Percentiles rank a stretch among this genome's conserved stretches.
These are phyloP conservation scores for Heterotilapia buettikoferi DNA, from an alignment of 2,113 vertebrate genomes.

Conservation along the genomic window DNA sequence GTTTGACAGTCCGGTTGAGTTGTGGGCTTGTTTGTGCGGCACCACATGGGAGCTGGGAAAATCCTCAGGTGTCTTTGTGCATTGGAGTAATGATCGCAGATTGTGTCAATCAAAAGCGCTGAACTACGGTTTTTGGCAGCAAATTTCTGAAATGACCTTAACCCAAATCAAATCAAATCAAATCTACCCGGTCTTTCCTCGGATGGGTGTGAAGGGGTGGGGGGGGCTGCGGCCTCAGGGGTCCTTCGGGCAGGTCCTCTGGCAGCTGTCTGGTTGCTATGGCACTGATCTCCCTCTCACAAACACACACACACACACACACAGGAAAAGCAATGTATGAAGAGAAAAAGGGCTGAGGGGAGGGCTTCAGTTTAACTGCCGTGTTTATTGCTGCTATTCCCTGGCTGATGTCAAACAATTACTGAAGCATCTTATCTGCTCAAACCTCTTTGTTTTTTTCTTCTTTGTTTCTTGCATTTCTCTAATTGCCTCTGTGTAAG, in stretches of 20 bases:
- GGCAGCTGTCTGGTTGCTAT: slow-evolving; percentile 34
- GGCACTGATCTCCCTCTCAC: background rate
- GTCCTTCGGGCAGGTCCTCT: background rate
- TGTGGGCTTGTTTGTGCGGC: slow-evolving; percentile 10
- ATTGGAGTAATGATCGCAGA: background rate
- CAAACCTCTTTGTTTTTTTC: slow-evolving; percentile 6
- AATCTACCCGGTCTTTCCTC: background rate
- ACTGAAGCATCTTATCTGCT: slow-evolving; percentile 10
- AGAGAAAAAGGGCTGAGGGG: background rate
- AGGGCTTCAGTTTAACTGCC: background rate
- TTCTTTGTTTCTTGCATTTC: background rate
- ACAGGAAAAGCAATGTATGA: slow-evolving; percentile 6
- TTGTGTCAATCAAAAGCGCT: background rate
- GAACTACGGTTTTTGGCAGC: background rate
- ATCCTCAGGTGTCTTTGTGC: slow-evolving; percentile 2
- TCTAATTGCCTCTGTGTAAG: slow-evolving; percentile 5
- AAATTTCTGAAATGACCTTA: background rate
- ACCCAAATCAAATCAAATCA: background rate
- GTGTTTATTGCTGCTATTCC: slow-evolving; percentile 20
- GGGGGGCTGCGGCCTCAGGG: background rate
- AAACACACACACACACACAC: background rate
- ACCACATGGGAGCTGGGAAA: background rate
- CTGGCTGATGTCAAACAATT: slow-evolving; percentile 4
- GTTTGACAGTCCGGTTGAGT: background rate
- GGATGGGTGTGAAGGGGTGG: background rate